Evolutionary conservation across 1,140 invertebrate genomes (phyloP), one percentile per base, ranked within the genome.

Genomic region (Neuroterus valhalla): DNA sequence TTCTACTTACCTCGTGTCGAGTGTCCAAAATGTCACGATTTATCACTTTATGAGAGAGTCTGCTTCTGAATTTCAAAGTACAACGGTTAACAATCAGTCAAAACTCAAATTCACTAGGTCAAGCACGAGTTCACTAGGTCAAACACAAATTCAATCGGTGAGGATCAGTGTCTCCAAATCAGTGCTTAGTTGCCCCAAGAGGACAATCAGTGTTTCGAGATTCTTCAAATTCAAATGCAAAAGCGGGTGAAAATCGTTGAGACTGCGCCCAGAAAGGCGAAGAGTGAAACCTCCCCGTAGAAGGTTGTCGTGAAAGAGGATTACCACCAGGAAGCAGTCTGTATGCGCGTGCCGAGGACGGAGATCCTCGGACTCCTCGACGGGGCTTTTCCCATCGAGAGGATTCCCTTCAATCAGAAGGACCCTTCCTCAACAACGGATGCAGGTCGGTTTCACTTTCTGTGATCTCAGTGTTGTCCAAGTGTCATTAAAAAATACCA

Each of bases 281-380:
- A 38, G 5, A 38, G 50, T 52, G 50, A 21, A 52, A 11, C 19
- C 50, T 21, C 23, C 12, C 50, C 50, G 19, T 21, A 12, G 50
- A 52, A 52, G 50, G 50, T 52, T 10, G 11, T 52, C 50, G 50
- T 52, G 50, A 52, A 11, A 23, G 26, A 62, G n/a, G 55, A 43
- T 43, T 55, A 75, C 46, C 45, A 17, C 55, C n/a, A n/a, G 68
- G 71, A 69, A 70, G 19, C 66, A 71, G 66, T 68, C 86, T 87
- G 86, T 80, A 89, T 89, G 86, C 86, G 86, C 82, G 84, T 87
- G 45, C 84, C 84, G 72, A 84, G 83, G 75, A 76, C 81, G 46
- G 83, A 88, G 75, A 77, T 85, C 69, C 82, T 86, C 74, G 83
- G 81, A 77, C 78, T 86, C 81, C 79, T 88, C 76, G 81, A 81